Evolutionary conservation across 2,113 vertebrate genomes (phyloP).

Genomic region (Scartelaos histophorus): DNA sequence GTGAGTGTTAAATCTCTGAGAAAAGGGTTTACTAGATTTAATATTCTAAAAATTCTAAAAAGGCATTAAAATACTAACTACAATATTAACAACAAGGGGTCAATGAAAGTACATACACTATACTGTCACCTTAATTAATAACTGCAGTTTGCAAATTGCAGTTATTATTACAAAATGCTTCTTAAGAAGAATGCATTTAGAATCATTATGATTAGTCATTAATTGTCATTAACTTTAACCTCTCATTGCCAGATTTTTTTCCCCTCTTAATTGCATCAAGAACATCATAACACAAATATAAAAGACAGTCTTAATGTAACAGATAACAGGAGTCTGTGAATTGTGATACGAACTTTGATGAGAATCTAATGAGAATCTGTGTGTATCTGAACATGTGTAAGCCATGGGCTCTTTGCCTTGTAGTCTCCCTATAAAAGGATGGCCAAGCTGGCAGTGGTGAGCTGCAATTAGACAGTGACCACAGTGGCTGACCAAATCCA

Average conservation of each 20-base stretch:
- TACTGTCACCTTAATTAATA: not conserved
- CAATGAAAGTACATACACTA: not conserved
- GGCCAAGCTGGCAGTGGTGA: conserved; percentile 66
- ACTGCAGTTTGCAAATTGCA: no score
- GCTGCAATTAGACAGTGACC: conserved; percentile 74
- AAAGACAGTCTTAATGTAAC: not conserved
- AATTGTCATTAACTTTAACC: not conserved
- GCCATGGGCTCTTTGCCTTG: conserved; percentile 33
- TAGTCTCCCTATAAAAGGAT: conserved; percentile 58
- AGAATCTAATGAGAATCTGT: conserved; percentile 66
- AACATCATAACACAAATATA: not conserved
- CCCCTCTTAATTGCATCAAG: not conserved
- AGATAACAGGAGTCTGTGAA: not conserved
- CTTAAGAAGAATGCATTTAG: not conserved
- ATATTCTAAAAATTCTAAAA: not conserved
- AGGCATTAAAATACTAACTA: not conserved
- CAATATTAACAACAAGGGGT: no score
- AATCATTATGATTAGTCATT: not conserved
- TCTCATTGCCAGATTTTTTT: not conserved
- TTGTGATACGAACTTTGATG: conserved; percentile 60
- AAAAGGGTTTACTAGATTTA: not conserved
- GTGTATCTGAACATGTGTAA: conserved; percentile 34
- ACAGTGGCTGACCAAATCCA: conserved; percentile 23
- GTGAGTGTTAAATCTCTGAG: no score
- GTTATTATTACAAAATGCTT: not conserved